Percentiles rank a stretch among this genome's conserved stretches.
phyloP scores from a whole-genome alignment of 2,113 vertebrate genomes.

The Xenopus laevis region DNA sequence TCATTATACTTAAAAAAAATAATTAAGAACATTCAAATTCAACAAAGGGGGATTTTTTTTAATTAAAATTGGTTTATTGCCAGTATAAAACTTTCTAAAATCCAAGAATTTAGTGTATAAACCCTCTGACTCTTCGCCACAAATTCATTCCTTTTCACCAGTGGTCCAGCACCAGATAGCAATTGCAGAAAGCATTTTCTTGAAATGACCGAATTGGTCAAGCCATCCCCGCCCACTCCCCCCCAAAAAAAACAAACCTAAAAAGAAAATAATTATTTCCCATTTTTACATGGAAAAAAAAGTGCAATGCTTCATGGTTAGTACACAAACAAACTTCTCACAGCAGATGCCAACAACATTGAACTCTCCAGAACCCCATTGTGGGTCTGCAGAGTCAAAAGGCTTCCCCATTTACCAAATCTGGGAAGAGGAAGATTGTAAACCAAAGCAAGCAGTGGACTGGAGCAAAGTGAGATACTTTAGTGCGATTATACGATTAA shows the following conservation, averaged over 20 bases:
- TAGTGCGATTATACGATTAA: constrained; percentile 16
- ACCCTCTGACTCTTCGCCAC: too few relatives aligned
- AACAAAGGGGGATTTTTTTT: too few relatives aligned
- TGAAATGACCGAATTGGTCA: neutral
- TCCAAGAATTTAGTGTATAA: too few relatives aligned
- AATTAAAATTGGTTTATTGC: too few relatives aligned
- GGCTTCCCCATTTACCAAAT: constrained; percentile 2
- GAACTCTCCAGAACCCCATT: constrained; percentile 12
- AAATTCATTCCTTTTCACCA: neutral
- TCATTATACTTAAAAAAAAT: too few relatives aligned
- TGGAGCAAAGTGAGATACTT: constrained; percentile 24
- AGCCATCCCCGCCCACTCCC: neutral
- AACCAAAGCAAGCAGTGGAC: constrained; percentile 37
- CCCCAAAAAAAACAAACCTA: neutral
- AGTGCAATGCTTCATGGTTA: constrained; percentile 33
- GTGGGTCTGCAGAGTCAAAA: neutral
- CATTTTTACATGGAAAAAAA: constrained; percentile 8
- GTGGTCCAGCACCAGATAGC: constrained; percentile 10
- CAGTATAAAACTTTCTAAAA: too few relatives aligned
- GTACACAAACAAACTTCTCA: constrained; percentile 22
- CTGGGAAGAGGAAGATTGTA: constrained; percentile 9
- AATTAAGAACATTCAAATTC: too few relatives aligned
- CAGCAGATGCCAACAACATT: constrained; percentile 33
- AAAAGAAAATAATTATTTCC: constrained; percentile 14
- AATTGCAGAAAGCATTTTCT: constrained; percentile 17